Conservation (phyloP, 1,140 invertebrate species). For the Cardiocondyla obscurior region DNA sequence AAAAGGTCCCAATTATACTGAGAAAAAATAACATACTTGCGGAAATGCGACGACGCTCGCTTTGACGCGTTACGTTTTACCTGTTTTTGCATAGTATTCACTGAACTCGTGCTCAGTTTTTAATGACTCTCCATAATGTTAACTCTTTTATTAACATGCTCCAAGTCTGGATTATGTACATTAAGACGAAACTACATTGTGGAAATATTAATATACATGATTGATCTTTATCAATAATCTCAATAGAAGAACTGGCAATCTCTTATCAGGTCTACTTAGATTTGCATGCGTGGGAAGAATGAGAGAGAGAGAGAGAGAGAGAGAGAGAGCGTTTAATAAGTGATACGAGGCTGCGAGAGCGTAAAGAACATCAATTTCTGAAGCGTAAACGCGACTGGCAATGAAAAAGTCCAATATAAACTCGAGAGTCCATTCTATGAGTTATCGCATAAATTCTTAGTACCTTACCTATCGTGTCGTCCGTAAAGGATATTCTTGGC, state of each 20-base stretch:
- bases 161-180: not conserved
- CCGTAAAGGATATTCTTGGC: slow-evolving; percentile 81
- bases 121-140: not conserved
- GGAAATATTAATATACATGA: not conserved
- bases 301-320: not conserved
- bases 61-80: not conserved
- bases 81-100: not conserved
- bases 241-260: not conserved
- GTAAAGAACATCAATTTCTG: not conserved
- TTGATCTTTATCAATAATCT: not conserved
- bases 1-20: not conserved
- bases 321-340: not conserved
- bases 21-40: not conserved
- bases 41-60: not conserved
- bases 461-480: slow-evolving; percentile 79
- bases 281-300: slow-evolving; percentile 22
- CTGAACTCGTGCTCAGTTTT: not conserved
- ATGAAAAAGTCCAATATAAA: slow-evolving; percentile 8
- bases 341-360: not conserved
- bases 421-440: slow-evolving; percentile 20
- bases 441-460: slow-evolving; percentile 18
- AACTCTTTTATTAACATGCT: not conserved
- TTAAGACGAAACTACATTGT: not conserved
- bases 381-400: slow-evolving; percentile 4
- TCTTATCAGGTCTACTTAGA: not conserved